phyloP scores from a whole-genome alignment of 2,888 invertebrate species.

The Bugulina stolonifera region DNA sequence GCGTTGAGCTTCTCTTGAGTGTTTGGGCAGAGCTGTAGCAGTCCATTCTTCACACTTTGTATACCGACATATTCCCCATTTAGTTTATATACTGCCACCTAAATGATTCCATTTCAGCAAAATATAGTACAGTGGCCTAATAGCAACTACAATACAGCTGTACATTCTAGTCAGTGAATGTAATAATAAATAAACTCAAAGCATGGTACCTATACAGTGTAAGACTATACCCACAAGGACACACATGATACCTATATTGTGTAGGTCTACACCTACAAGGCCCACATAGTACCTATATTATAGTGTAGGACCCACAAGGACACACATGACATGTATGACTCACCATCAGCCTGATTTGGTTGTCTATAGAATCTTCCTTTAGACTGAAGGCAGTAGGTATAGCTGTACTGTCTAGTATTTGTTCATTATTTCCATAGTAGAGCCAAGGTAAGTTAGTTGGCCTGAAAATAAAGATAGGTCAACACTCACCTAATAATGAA shows the following conservation, averaged over 20 bases:
- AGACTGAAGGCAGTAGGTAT: slow-evolving; percentile 41
- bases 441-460: slow-evolving; percentile 39
- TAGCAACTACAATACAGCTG: too few species aligned
- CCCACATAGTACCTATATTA: too few species aligned
- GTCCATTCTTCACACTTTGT: slow-evolving; percentile 37
- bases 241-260: too few species aligned
- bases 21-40: slow-evolving; percentile 51
- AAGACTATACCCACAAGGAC: too few species aligned
- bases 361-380: slow-evolving; percentile 31
- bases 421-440: slow-evolving; percentile 36
- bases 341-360: background rate
- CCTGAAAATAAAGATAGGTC: slow-evolving; percentile 33
- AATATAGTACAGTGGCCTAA: too few species aligned
- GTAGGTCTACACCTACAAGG: too few species aligned
- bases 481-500: too few species aligned
- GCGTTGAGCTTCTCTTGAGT: slow-evolving; percentile 40
- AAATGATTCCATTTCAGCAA: too few species aligned
- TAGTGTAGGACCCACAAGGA: too few species aligned
- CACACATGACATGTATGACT: background rate
- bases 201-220: too few species aligned
- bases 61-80: slow-evolving; percentile 51
- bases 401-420: slow-evolving; percentile 33
- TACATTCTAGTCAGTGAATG: too few species aligned
- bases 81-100: slow-evolving; percentile 42
- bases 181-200: too few species aligned